Conservation (phyloP, 2,888 invertebrate genomes). For the Aporophyla lueneburgensis region DNA sequence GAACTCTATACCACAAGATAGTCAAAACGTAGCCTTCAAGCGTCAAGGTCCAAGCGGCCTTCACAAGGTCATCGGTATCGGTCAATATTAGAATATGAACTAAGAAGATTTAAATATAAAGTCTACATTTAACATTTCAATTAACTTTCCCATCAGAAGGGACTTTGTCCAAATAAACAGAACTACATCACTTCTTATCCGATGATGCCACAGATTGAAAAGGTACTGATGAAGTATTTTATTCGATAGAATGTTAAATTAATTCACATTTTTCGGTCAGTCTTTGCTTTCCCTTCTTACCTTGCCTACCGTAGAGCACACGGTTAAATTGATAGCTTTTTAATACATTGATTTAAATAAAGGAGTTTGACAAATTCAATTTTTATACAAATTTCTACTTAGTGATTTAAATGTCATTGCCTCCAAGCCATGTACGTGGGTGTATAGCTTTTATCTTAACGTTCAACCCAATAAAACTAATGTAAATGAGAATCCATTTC, state of each 20-base stretch:
- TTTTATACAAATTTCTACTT: constrained; percentile 1
- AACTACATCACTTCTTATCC: not conserved
- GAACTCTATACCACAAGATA: too few species aligned
- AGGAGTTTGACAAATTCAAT: not conserved
- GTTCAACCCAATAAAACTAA: constrained; percentile 27
- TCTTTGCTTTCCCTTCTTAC: not conserved
- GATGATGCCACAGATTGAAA: not conserved
- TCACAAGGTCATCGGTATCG: too few species aligned
- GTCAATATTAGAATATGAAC: not conserved
- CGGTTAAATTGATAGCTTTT: constrained; percentile 3
- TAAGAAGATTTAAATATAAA: not conserved
- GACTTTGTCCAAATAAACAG: not conserved
- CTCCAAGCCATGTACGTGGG: constrained; percentile 12
- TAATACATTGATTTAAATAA: constrained; percentile 13
- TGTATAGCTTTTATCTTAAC: constrained; percentile 23
- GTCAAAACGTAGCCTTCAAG: too few species aligned
- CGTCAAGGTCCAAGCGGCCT: too few species aligned
- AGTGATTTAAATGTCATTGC: constrained; percentile 25
- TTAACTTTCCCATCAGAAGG: not conserved
- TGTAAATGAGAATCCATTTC: constrained; percentile 36
- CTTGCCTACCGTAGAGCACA: not conserved
- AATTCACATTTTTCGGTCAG: not conserved
- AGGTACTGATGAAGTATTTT: not conserved
- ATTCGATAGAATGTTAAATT: not conserved
- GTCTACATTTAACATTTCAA: not conserved